Conservation (phyloP, 2,113 vertebrate genomes). For the Geococcyx californianus region DNA sequence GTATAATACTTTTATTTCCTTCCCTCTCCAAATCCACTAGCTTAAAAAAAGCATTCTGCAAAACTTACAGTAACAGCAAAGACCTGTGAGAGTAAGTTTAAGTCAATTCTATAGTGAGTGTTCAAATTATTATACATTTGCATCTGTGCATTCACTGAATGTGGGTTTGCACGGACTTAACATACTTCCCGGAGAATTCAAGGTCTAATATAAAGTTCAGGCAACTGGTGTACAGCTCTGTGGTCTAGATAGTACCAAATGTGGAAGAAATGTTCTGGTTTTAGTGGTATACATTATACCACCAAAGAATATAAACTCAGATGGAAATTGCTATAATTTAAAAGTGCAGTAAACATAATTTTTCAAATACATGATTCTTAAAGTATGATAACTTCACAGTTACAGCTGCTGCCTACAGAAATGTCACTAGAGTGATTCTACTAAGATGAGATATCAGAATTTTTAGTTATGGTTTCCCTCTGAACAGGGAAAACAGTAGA, state of each 20-base stretch:
- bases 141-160: background rate
- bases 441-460: background rate
- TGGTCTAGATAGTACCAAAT: background rate
- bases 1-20: background rate
- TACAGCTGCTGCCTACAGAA: background rate
- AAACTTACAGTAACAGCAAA: background rate
- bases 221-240: background rate
- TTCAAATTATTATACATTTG: background rate
- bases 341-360: background rate
- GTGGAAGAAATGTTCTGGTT: background rate
- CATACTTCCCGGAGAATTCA: background rate
- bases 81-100: background rate
- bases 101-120: background rate
- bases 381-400: background rate
- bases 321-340: background rate
- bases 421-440: background rate
- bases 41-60: background rate
- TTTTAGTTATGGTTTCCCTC: background rate
- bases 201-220: background rate
- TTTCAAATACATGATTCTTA: background rate
- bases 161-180: background rate
- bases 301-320: background rate
- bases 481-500: background rate
- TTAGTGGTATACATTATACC: rapidly evolving
- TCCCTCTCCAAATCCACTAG: background rate